Evolutionary conservation across 1,140 invertebrate species (phyloP).

Genomic region (Drosophila ironensis): DNA sequence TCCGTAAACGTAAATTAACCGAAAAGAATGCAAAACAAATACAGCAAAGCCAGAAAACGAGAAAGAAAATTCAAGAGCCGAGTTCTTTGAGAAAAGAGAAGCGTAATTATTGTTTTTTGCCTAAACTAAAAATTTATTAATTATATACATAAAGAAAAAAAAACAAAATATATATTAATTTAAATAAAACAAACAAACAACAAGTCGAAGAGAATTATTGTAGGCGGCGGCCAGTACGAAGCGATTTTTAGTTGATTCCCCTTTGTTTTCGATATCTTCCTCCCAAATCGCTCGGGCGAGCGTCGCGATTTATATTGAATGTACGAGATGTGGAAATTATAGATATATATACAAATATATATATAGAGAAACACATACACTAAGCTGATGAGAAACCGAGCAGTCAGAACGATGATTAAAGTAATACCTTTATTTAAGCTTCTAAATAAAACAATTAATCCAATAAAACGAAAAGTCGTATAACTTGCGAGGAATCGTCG

Average conservation of each 20-base stretch:
- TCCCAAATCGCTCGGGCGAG: slow-evolving; percentile 25
- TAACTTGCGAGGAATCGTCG: slow-evolving; percentile 9
- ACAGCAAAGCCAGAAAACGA: slow-evolving; percentile 23
- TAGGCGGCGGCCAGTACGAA: slow-evolving; percentile 37
- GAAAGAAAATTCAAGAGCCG: slow-evolving; percentile 10
- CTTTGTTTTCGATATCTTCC: slow-evolving; percentile 26
- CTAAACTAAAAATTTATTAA: slow-evolving; percentile 72
- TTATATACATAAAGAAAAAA: slow-evolving; percentile 64
- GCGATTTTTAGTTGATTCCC: slow-evolving; percentile 50
- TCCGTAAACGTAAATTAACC: slow-evolving; percentile 34
- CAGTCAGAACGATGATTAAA: slow-evolving; percentile 67
- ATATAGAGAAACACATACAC: slow-evolving; percentile 46
- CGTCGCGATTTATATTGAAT: slow-evolving; percentile 45
- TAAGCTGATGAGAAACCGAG: slow-evolving; percentile 65
- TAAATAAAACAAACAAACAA: slow-evolving; percentile 62
- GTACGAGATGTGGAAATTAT: slow-evolving; percentile 49
- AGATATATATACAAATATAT: slow-evolving; percentile 31
- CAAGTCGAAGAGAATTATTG: slow-evolving; percentile 42
- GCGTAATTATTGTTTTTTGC: slow-evolving; percentile 75
- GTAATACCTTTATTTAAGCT: slow-evolving; percentile 80
- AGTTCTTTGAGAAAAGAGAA: slow-evolving; percentile 26
- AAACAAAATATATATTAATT: slow-evolving; percentile 70
- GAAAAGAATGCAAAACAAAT: slow-evolving; percentile 19
- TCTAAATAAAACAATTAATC: slow-evolving; percentile 80
- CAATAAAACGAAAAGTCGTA: slow-evolving; percentile 54